These are phyloP conservation scores for Meriones psammophilus DNA, from an alignment of 2,797 vertebrate genomes.

Conservation along the genomic window DNA sequence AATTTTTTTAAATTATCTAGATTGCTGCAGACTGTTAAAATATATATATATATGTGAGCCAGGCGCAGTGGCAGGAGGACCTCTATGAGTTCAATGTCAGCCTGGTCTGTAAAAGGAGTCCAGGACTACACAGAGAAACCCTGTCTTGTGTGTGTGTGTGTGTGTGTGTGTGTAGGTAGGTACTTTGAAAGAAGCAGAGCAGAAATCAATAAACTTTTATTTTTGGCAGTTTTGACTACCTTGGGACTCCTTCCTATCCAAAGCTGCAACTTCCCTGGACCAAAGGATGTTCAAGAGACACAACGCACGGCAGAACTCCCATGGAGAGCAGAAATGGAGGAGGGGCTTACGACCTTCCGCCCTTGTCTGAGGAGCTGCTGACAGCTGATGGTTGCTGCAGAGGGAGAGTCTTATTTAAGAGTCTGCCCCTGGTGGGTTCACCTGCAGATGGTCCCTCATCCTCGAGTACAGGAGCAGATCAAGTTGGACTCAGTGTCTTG, in stretches of 20 bases:
- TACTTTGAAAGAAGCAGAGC: not conserved
- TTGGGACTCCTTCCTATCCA: not conserved
- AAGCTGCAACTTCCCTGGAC: not conserved
- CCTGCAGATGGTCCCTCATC: not conserved
- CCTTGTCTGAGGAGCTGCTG: not conserved
- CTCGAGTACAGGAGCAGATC: not conserved
- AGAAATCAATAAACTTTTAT: not conserved
- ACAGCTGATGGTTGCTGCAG: not conserved
- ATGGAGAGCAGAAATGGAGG: not conserved
- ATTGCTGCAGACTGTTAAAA: not conserved
- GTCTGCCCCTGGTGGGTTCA: not conserved
- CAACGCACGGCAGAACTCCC: not conserved
- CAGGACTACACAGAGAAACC: too few species aligned
- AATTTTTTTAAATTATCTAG: not conserved
- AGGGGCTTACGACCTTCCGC: too few species aligned
- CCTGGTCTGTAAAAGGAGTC: too few species aligned
- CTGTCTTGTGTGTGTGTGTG: too few species aligned
- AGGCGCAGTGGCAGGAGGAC: too few species aligned
- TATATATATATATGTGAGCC: not conserved
- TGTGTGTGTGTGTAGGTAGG: too few species aligned
- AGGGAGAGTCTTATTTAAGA: not conserved
- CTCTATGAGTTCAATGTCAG: too few species aligned
- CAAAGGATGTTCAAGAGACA: not conserved
- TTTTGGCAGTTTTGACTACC: not conserved
- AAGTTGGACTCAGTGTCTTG: not conserved